Evolutionary conservation across 2,797 vertebrate genomes (phyloP), one percentile per base, ranked within the genome.

Genomic region (Hydrocynus forskahlii): DNA sequence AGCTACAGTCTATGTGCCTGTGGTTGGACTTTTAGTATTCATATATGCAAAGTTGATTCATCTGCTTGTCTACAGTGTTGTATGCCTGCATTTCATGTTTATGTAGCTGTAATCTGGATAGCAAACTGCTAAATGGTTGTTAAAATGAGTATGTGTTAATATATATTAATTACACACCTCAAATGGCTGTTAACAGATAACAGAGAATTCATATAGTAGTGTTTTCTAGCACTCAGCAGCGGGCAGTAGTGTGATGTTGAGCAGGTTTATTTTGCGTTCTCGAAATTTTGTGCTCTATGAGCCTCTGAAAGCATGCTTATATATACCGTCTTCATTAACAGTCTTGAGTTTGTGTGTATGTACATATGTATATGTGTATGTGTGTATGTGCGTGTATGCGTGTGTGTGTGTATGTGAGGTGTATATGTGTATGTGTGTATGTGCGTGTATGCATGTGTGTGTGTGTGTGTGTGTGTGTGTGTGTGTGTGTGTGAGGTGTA

Each of bases 361-460:
- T 60, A n/a, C 3, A 16, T 75, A 9, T 21, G 29, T 77, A 68
- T 77, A 50, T 59, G 59, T 59, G 45, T 60, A 66, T 80, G 62
- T 73, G 13, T 60, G 35, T 82, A 25, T 79, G n/a, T 84, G 67
- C 86, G 91, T n/a, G n/a, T n/a, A n/a, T n/a, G n/a, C n/a, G n/a
- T n/a, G n/a, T n/a, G n/a, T n/a, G n/a, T n/a, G n/a, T n/a, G n/a
- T n/a, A n/a, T n/a, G n/a, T n/a, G n/a, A n/a, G n/a, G n/a, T n/a
- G n/a, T n/a, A n/a, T n/a, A n/a, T n/a, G n/a, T n/a, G n/a, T n/a
- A n/a, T n/a, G n/a, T n/a, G n/a, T n/a, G n/a, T n/a, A n/a, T n/a
- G n/a, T 25, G 12, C 9, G 48, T 70, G 14, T 25, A 43, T 55
- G 23, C 54, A 8, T 70, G 13, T n/a, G 25, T 76, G 73, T 76